phyloP scores from a whole-genome alignment of 2,113 vertebrate species.

The Leptobrachium ailaonicum region DNA sequence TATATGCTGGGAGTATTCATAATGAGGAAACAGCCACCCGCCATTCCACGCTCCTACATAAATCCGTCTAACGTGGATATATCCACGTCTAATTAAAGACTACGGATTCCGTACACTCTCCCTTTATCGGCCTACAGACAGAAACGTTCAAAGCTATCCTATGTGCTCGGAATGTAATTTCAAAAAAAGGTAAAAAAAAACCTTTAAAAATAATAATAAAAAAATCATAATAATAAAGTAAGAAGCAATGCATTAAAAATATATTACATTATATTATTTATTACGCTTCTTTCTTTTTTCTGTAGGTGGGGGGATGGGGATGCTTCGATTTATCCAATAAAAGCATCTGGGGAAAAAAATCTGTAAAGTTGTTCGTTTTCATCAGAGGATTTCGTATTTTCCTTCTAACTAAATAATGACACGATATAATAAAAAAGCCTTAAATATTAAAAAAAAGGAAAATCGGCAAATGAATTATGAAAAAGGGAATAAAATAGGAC shows the following conservation, averaged over 20 bases:
- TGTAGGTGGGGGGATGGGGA: no score
- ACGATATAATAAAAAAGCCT: no score
- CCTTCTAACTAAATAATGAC: no score
- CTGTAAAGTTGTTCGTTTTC: no score
- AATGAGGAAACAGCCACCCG: constrained; percentile 93
- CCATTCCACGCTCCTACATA: constrained; percentile 90
- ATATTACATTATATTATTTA: constrained; percentile 10
- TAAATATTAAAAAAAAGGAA: no score
- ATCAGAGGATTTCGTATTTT: no score
- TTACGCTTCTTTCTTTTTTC: background rate
- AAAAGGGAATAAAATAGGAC: no score
- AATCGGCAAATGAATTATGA: no score
- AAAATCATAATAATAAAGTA: constrained; percentile 1
- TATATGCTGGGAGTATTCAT: constrained; percentile 93
- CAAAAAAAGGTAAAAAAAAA: constrained; percentile 14
- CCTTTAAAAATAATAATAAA: background rate
- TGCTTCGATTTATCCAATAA: no score
- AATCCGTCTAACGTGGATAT: constrained; percentile 98
- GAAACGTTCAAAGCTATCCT: constrained; percentile 30
- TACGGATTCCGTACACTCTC: constrained; percentile 91
- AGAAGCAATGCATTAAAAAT: background rate
- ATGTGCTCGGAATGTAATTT: constrained; percentile 22
- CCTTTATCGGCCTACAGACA: constrained; percentile 49
- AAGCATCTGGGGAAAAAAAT: no score
- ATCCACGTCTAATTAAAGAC: constrained; percentile 98